Conservation (phyloP, 2,888 invertebrate species). For the Drosophila neutralis region DNA sequence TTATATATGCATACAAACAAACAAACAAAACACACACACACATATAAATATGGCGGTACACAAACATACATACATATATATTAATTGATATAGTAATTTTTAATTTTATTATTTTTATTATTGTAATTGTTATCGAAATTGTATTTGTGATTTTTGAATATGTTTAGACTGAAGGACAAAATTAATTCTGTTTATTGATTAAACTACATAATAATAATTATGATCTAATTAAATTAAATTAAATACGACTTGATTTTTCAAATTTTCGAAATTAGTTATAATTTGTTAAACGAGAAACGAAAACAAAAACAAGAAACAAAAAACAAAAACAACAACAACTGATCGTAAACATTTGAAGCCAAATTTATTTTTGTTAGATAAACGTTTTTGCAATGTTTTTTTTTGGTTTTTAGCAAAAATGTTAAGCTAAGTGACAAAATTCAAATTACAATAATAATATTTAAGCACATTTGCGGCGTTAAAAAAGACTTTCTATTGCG, state of each 20-base stretch:
- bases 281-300: constrained; percentile 43
- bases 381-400: constrained; percentile 40
- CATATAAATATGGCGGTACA: constrained; percentile 50
- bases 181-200: constrained; percentile 70
- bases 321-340: constrained; percentile 33
- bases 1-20: constrained; percentile 44
- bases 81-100: constrained; percentile 64
- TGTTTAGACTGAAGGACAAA: constrained; percentile 80
- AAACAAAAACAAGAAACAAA: constrained; percentile 32
- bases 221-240: constrained; percentile 68
- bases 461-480: constrained; percentile 81
- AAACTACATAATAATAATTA: constrained; percentile 53
- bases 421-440: constrained; percentile 60
- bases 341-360: constrained; percentile 59
- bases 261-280: constrained; percentile 59
- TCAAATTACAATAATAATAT: constrained; percentile 68
- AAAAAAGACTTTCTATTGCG: constrained; percentile 73
- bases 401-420: constrained; percentile 57
- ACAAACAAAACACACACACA: constrained; percentile 16
- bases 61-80: constrained; percentile 41
- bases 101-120: constrained; percentile 77
- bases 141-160: constrained; percentile 80
- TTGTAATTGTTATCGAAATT: constrained; percentile 80
- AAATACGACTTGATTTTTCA: constrained; percentile 44
- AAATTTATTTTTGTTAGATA: constrained; percentile 57